Base-by-base conservation (phyloP, 37 sponge, comb jelly and placozoan genomes). In the Theonella swinhoei region DNA sequence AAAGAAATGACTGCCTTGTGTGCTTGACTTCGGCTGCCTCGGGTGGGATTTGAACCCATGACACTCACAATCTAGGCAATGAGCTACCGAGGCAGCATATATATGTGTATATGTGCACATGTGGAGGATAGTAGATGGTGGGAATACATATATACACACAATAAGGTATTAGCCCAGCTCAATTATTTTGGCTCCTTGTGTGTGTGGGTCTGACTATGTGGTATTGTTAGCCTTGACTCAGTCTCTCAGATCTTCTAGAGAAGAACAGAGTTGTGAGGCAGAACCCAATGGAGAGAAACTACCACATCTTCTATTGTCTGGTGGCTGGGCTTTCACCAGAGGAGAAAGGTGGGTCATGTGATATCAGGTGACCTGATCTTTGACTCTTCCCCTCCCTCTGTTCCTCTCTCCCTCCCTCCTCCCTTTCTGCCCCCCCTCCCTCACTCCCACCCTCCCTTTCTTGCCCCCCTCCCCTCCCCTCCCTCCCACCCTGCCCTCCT, bases 271-370 rank as follows among this genome's bases (percentile, higher is more conserved):
- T 94, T 1, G 98, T 97, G 2, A 39, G 96, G 8, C 99, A 98
- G 86, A 98, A 98, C 62, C 96, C 99, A 7, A 72, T 79, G 62
- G 99, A 98, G 82, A 73, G 99, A 28, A 98, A 98, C 88, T 98
- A 79, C 60, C 99, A 98, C 88, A 96, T 98, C 67, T 98, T 98
- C 76, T 98, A 98, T 71, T 75, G 76, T 60, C 38, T 96, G 79
- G 11, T 96, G 25, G 79, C 80, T 4, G 95, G 95, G 36, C 69
- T 78, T 29, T 79, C 88, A 64, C 39, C 68, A 19, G 87, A 79
- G 37, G 81, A 87, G 77, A 91, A 68, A 83, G 86, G 90, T 89
- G 36, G 40, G 14, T 34, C 30, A 34, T 34, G 23, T 35, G 75
- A 39, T 9, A 68, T 68, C 23, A 60, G 20, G 22, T 60, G n/a